Evolutionary conservation across 2,113 vertebrate species (phyloP).

Genomic region (Plecturocebus donacophilus): DNA sequence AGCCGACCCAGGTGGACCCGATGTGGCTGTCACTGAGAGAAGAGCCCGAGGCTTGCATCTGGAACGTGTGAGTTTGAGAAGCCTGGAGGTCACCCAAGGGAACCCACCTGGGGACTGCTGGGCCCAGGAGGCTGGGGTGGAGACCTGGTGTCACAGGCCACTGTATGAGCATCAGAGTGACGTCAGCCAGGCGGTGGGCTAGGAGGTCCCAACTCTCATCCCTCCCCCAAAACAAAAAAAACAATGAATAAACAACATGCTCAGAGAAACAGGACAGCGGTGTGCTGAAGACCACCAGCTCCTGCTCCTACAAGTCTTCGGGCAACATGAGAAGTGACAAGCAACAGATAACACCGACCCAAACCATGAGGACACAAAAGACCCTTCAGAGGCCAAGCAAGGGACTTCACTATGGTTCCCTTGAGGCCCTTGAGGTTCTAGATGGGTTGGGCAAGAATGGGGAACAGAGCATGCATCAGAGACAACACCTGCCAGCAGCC

Average conservation of each 20-base stretch:
- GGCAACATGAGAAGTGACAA: not conserved
- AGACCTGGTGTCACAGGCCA: not conserved
- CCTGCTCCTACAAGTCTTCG: not conserved
- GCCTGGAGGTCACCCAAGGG: not conserved
- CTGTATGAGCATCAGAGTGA: not conserved
- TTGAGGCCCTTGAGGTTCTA: not conserved
- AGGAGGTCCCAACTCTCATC: not conserved
- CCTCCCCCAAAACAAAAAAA: not conserved
- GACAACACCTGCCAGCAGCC: too few species aligned
- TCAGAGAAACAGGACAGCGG: not conserved
- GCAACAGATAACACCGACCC: not conserved
- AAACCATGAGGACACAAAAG: not conserved
- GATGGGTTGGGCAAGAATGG: not conserved
- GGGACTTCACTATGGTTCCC: not conserved
- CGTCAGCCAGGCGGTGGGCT: not conserved
- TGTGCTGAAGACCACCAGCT: not conserved
- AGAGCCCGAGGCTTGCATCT: not conserved
- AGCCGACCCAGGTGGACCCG: not conserved
- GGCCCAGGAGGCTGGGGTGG: not conserved
- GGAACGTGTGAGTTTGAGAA: not conserved
- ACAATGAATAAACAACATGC: not conserved
- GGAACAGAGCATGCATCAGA: not conserved
- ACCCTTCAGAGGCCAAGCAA: not conserved
- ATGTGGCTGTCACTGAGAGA: not conserved
- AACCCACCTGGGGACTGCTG: not conserved